phyloP scores from a whole-genome alignment of 2,113 vertebrate species.

The Sclerurus mexicanus region DNA sequence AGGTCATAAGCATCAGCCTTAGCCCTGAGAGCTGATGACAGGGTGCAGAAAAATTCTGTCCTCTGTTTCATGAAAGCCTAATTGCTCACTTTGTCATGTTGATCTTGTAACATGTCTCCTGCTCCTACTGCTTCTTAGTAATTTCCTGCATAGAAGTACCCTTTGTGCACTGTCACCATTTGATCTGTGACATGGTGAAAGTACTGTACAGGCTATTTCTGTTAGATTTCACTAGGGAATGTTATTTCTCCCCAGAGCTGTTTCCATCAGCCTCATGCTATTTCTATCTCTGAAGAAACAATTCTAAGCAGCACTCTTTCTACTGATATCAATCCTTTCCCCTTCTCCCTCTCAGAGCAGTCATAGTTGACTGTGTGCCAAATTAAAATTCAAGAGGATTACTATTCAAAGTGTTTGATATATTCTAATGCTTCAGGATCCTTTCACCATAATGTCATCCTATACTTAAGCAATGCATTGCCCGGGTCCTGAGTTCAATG shows the following conservation, averaged over 20 bases:
- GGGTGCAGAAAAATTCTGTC: neutral
- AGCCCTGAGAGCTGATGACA: neutral
- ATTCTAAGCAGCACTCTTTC: neutral
- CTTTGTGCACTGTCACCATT: constrained; percentile 2
- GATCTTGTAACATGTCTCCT: neutral
- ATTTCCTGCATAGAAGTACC: neutral
- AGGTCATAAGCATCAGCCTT: constrained; percentile 1
- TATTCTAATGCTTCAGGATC: neutral
- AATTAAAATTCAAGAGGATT: constrained; percentile 15
- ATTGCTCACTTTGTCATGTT: constrained; percentile 38
- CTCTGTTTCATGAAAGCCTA: neutral
- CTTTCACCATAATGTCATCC: neutral
- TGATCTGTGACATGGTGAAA: neutral
- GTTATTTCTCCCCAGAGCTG: neutral
- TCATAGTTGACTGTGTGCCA: neutral
- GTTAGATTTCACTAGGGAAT: neutral
- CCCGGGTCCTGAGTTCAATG: neutral
- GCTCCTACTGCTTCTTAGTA: neutral
- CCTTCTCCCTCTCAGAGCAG: neutral
- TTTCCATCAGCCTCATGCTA: neutral
- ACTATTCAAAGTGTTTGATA: neutral
- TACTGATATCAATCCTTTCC: neutral
- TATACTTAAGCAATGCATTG: neutral
- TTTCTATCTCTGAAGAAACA: neutral
- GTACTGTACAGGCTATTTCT: neutral